Conservation (phyloP, 2,797 vertebrate species). For the Parotocinclus haroldoi region DNA sequence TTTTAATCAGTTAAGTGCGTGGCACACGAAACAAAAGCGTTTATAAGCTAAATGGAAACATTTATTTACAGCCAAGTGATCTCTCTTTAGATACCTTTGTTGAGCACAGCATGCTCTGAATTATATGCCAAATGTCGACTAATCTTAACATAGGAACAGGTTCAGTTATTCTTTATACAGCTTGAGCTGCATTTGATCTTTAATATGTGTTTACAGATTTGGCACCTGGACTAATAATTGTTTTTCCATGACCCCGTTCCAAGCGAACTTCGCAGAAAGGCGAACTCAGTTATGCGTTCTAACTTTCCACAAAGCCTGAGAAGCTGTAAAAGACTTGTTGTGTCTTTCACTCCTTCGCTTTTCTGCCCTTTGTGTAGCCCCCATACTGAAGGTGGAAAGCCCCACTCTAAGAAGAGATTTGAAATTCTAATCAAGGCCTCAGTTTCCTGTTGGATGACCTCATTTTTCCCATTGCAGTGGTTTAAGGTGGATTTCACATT, state of each 20-base stretch:
- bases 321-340: constrained; percentile 62
- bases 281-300: constrained; percentile 66
- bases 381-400: constrained; percentile 69
- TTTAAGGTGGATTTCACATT: constrained; percentile 80
- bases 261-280: constrained; percentile 62
- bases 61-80: constrained; percentile 68
- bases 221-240: constrained; percentile 23
- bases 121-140: constrained; percentile 26
- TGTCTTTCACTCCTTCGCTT: constrained; percentile 32
- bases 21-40: constrained; percentile 65
- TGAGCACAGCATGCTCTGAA: constrained; percentile 46
- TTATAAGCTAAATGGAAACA: constrained; percentile 73
- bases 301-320: constrained; percentile 63
- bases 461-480: constrained; percentile 77
- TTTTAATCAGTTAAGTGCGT: constrained; percentile 64
- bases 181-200: constrained; percentile 29
- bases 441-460: constrained; percentile 79
- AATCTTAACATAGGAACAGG: constrained; percentile 35
- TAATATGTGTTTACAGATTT: constrained; percentile 35
- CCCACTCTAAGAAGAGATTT: constrained; percentile 74
- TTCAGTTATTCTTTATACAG: constrained; percentile 11
- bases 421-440: constrained; percentile 82
- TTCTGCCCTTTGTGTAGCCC: constrained; percentile 43
- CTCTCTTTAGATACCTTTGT: constrained; percentile 67
- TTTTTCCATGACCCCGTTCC: constrained; percentile 63